These are phyloP conservation scores for Poecile atricapillus DNA, from an alignment of 2,113 vertebrate species.

Conservation along the genomic window DNA sequence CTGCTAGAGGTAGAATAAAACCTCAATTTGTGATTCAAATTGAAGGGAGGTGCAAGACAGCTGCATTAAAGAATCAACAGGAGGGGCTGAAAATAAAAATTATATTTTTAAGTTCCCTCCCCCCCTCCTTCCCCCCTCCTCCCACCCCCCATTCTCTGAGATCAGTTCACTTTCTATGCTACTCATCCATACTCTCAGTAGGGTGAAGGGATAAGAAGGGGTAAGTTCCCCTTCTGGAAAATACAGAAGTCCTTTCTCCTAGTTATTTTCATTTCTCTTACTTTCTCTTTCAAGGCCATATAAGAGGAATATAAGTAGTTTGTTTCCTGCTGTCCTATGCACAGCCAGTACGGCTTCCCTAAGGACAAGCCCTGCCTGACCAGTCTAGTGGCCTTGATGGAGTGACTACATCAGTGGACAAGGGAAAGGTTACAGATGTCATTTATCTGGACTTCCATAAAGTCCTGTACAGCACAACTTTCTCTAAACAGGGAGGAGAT, in stretches of 20 bases:
- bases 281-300: not conserved
- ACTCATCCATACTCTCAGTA: not conserved
- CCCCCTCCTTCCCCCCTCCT: no score
- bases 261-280: not conserved
- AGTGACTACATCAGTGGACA: not conserved
- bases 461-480: not conserved
- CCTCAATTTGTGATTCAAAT: not conserved
- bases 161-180: not conserved
- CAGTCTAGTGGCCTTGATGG: not conserved
- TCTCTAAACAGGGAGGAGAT: not conserved
- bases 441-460: not conserved
- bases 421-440: not conserved
- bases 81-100: not conserved
- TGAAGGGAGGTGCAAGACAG: not conserved
- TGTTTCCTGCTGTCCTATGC: not conserved
- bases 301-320: not conserved
- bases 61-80: rapidly evolving
- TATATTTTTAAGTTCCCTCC: not conserved
- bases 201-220: not conserved
- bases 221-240: not conserved
- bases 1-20: not conserved
- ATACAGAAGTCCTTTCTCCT: not conserved
- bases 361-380: not conserved
- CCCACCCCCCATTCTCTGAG: not conserved
- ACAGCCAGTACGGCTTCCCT: rapidly evolving